Evolutionary conservation across 2,113 vertebrate species (phyloP), one percentile per base, ranked within the genome.

Genomic region (Forbesichthys agassizii): DNA sequence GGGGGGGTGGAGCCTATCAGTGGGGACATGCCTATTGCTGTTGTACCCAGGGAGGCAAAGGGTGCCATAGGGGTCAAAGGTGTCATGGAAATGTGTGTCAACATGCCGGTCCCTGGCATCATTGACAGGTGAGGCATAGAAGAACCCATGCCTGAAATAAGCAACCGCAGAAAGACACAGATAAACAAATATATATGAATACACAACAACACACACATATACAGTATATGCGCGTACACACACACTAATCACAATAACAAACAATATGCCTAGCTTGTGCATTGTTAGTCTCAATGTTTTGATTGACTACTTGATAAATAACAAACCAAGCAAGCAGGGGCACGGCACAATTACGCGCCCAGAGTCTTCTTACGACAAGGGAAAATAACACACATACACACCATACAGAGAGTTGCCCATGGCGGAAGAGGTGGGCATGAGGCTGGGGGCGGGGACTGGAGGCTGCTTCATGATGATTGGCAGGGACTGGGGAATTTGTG

Each of bases 401-500:
- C 97, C 95, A 78, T 96, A 97, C 73, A 92, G 90, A 79, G 94
- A 86, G 71, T 92, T 92, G 81, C 91, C 89, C 80, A 97, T 86
- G 0, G 93, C 0, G 10, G 81, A 66, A 51, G 74, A 68, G 33
- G 71, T 64, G 16, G 64, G 67, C 54, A 5, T 77, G 18, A 86
- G 77, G 75, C 11, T 93, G 3, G 81, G 89, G 68, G 56, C 84
- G 49, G 93, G 89, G n/a, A 95, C 91, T 59, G 96, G 96, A 61
- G 95, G 86, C 77, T 99, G 97, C 86, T 98, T 99, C 97, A 99
- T 98, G 78, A 98, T 86, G 71, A 95, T 91, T 68, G 97, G 97
- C 69, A 98, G 93, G 54, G 93, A 83, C 0, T 91, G 54, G 0
- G 97, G 97, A 80, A 98, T 89, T 4, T 74, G 77, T 11, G 96